Base-by-base conservation (phyloP, 37 sponge, comb jelly and placozoan genomes). In the Spongilla lacustris region DNA sequence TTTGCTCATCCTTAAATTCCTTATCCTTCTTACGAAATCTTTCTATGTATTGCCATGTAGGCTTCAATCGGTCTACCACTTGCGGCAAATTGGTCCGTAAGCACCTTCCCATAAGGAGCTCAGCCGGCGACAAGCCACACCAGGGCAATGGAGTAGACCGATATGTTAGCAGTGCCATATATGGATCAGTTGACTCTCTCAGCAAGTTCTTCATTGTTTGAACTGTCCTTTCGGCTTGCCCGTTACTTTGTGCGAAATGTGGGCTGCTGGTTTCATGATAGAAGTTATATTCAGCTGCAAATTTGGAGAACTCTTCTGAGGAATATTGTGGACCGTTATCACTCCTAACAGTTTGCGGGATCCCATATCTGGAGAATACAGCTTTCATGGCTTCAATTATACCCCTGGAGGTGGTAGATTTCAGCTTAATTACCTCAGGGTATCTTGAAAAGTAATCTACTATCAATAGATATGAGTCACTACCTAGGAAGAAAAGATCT, bases 391-490 rank as follows among this genome's bases (percentile, higher is more conserved):
- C 71, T 30, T 28, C 28, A 22, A 86, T 71, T 32, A 85, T 74
- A 73, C n/a, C n/a, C 21, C 11, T 5, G 8, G 83, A 81, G 31
- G 86, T 85, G 19, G 86, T 90, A 21, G 83, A 30, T 49, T 36
- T 68, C 50, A 90, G 49, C 46, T 78, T 71, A 0, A 50, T 36
- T 22, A 84, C 90, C 74, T 89, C 81, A 33, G 75, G 68, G 29
- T 78, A 84, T 49, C 89, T 26, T 34, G 84, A 83, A 46, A 83
- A 89, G 70, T 89, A 84, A 48, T 89, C 84, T 4, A 84, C 80
- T 17, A 84, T 68, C 25, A 82, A 30, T 29, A 88, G 5, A 46
- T 88, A 89, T 2, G 23, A 69, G 33, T 12, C 69, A 67, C 85
- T 83, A 30, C 75, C 74, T 14, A 74, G 68, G 27, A 67, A 9